Evolutionary conservation across 2,113 vertebrate genomes (phyloP).

Genomic region (Pterocles gutturalis): DNA sequence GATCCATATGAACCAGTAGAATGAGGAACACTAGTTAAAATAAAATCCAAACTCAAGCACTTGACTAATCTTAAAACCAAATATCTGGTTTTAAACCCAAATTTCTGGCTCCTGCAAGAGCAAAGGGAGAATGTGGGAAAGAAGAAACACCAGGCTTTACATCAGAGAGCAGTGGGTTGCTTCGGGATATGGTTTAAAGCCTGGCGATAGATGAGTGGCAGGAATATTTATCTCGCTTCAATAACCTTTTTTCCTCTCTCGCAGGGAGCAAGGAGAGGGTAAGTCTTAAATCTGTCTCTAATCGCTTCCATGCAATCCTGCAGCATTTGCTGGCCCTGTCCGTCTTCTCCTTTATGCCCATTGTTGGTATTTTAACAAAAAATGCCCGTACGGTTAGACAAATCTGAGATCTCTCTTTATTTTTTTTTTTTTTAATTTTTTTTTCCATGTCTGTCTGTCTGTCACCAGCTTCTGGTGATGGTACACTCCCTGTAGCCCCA

Average conservation of each 20-base stretch:
- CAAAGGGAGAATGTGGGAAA: background rate
- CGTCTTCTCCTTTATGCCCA: background rate
- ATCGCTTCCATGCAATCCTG: background rate
- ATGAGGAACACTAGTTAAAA: background rate
- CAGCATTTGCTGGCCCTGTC: background rate
- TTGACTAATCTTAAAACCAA: background rate
- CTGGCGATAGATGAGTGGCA: background rate
- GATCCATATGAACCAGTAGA: background rate
- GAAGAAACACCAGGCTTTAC: background rate
- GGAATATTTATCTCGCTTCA: background rate
- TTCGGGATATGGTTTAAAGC: background rate
- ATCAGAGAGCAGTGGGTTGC: background rate
- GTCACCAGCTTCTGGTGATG: background rate
- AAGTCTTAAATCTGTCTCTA: conserved; percentile 68
- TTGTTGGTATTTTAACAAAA: background rate
- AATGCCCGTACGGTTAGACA: background rate
- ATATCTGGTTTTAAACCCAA: no score
- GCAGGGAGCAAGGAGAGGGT: conserved; percentile 90
- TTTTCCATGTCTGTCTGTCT: background rate
- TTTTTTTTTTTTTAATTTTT: background rate
- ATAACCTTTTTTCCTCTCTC: conserved; percentile 38
- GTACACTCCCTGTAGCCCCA: background rate
- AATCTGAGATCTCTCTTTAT: background rate
- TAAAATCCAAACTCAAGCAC: background rate
- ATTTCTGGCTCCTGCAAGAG: background rate